phyloP scores from a whole-genome alignment of 2,113 vertebrate genomes.

The Pavo muticus region DNA sequence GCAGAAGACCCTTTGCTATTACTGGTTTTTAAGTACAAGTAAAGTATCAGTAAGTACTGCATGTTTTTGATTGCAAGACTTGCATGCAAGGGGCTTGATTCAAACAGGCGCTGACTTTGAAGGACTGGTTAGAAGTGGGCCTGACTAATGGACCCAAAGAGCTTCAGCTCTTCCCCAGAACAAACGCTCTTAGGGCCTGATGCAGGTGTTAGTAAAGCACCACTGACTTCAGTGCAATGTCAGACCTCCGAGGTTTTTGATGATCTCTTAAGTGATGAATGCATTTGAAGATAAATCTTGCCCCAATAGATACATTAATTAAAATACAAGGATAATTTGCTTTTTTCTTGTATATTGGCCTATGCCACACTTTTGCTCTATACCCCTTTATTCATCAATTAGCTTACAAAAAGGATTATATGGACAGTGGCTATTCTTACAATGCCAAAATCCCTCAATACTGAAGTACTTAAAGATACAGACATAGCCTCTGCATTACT shows the following conservation, averaged over 20 bases:
- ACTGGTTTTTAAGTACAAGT: not conserved
- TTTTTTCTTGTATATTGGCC: not conserved
- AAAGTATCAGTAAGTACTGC: not conserved
- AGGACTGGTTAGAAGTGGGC: not conserved
- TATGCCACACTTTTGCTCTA: rapidly evolving
- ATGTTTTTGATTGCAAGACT: not conserved
- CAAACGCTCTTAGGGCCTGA: rapidly evolving
- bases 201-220: not conserved
- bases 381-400: not conserved
- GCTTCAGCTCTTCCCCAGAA: not conserved
- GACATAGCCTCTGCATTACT: rapidly evolving
- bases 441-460: not conserved
- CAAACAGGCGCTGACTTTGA: not conserved
- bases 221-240: not conserved
- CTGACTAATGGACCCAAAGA: rapidly evolving
- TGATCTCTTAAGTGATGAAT: not conserved
- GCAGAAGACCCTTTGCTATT: not conserved
- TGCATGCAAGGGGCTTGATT: not conserved
- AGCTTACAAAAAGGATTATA: not conserved
- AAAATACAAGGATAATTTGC: not conserved
- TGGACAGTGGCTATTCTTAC: too few species aligned
- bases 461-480: not conserved
- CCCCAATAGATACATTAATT: not conserved
- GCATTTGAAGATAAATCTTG: not conserved
- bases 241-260: not conserved